These are phyloP conservation scores for Tursiops truncatus DNA, from an alignment of 2,113 vertebrate genomes.

Conservation along the genomic window DNA sequence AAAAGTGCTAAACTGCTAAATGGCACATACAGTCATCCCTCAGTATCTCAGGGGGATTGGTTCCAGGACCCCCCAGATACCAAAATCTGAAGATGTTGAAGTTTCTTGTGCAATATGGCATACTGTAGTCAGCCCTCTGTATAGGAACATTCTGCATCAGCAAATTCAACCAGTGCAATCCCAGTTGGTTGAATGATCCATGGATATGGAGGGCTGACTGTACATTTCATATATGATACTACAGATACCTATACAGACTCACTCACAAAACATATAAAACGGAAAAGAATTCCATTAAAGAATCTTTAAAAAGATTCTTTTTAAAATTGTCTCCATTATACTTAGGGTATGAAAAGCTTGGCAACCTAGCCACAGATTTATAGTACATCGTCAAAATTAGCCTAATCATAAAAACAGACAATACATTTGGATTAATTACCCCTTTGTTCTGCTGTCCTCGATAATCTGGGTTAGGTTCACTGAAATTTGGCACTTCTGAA, in stretches of 20 bases:
- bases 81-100: background rate
- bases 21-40: background rate
- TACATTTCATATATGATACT: background rate
- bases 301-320: background rate
- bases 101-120: background rate
- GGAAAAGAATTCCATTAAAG: background rate
- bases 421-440: conserved; percentile 82
- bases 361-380: background rate
- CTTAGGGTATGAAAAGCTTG: background rate
- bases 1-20: background rate
- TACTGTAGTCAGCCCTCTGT: background rate
- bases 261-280: background rate
- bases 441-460: conserved; percentile 90
- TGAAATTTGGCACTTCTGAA: conserved; percentile 99
- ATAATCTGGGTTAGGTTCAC: conserved; percentile 95
- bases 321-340: background rate
- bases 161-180: background rate
- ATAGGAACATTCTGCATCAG: background rate
- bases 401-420: conserved; percentile 60
- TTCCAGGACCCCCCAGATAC: background rate
- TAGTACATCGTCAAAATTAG: background rate
- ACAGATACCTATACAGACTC: background rate
- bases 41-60: background rate
- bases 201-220: background rate
- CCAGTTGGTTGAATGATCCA: background rate